phyloP scores from a whole-genome alignment of 2,888 invertebrate species.

The Myopa tessellatipennis region DNA sequence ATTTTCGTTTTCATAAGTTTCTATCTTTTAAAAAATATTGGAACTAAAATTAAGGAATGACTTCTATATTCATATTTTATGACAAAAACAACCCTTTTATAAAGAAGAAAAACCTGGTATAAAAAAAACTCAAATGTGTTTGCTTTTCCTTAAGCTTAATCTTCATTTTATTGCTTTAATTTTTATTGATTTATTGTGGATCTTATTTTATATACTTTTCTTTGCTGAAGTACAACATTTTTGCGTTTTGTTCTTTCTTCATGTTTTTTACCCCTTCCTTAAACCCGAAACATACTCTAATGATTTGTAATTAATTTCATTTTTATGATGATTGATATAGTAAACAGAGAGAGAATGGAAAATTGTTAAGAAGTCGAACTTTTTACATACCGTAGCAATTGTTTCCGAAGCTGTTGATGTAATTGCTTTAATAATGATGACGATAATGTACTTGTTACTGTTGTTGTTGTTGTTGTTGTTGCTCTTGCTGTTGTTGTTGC shows the following conservation, averaged over 20 bases:
- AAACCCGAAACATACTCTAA: constrained; percentile 41
- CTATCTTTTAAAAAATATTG: too few relatives aligned
- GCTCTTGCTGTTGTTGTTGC: constrained; percentile 38
- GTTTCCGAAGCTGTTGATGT: constrained; percentile 42
- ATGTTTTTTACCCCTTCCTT: not conserved
- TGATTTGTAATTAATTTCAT: not conserved
- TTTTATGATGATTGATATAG: not conserved
- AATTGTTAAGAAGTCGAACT: not conserved
- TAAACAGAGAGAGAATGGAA: not conserved
- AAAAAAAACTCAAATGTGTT: not conserved
- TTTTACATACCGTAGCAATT: constrained; percentile 51
- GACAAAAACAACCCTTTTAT: too few relatives aligned
- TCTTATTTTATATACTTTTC: not conserved
- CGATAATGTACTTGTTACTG: constrained; percentile 26
- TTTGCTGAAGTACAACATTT: not conserved
- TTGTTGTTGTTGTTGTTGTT: constrained; percentile 39
- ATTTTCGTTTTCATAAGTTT: too few relatives aligned
- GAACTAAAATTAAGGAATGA: too few relatives aligned
- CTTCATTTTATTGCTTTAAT: not conserved
- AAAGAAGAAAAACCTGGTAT: too few relatives aligned
- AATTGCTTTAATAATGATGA: constrained; percentile 17
- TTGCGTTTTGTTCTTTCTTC: not conserved
- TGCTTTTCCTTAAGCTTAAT: not conserved
- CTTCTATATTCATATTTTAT: too few relatives aligned
- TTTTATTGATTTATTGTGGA: not conserved